These are phyloP conservation scores for Archivesica marissinica DNA, from an alignment of 1,140 invertebrate genomes.

Conservation along the genomic window DNA sequence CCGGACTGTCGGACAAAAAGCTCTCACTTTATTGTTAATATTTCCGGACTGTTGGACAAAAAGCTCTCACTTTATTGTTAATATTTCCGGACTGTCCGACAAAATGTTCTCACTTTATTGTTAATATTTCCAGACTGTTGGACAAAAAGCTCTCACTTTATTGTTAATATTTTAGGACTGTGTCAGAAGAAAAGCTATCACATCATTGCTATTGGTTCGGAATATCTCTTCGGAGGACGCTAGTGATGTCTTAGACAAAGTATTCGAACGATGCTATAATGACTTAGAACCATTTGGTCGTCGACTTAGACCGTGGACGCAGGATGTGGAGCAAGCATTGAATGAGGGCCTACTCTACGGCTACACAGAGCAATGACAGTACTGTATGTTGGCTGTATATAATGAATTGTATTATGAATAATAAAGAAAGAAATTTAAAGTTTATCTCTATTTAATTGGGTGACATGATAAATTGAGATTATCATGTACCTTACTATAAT, in stretches of 20 bases:
- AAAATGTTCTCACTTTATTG: neutral
- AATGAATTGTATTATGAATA: too few relatives aligned
- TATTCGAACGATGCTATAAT: slow-evolving; percentile 96
- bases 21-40: neutral
- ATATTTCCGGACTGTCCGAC: neutral
- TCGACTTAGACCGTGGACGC: slow-evolving; percentile 49
- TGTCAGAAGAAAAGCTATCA: slow-evolving; percentile 94
- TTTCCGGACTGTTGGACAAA: neutral
- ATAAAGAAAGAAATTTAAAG: too few relatives aligned
- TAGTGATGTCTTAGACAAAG: slow-evolving; percentile 90
- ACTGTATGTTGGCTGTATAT: too few relatives aligned
- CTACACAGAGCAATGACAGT: slow-evolving; percentile 35
- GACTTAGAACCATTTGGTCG: slow-evolving; percentile 97
- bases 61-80: neutral
- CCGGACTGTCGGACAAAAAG: neutral
- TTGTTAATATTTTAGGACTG: slow-evolving; percentile 88
- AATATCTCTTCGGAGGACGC: slow-evolving; percentile 90
- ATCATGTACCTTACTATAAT: too few relatives aligned
- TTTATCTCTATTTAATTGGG: too few relatives aligned
- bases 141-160: neutral
- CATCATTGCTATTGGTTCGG: slow-evolving; percentile 92
- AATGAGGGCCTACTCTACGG: slow-evolving; percentile 46
- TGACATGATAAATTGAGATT: too few relatives aligned
- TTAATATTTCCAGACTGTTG: neutral
- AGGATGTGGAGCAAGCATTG: neutral